Evolutionary conservation across 2,888 invertebrate species (phyloP).

Genomic region (Coenonympha glycerion): DNA sequence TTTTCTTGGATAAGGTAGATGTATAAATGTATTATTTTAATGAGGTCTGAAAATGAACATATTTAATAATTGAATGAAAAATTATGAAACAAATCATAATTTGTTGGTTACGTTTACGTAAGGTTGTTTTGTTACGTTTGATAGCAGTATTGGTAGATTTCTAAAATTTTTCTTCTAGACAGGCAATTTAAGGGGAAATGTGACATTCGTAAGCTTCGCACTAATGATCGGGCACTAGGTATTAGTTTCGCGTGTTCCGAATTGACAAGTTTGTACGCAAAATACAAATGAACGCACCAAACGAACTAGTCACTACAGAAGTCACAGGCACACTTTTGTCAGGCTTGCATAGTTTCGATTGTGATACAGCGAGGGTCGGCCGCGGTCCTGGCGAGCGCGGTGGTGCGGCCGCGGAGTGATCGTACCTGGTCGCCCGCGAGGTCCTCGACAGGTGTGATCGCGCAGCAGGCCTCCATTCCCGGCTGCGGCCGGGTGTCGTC

Average conservation of each 20-base stretch:
- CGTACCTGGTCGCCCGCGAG: constrained; percentile 72
- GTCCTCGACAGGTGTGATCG: constrained; percentile 68
- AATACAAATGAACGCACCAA: constrained; percentile 16
- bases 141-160: too few relatives aligned
- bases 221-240: constrained; percentile 9
- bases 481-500: constrained; percentile 52
- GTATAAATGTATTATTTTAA: too few relatives aligned
- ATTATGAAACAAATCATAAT: too few relatives aligned
- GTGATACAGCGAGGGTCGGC: neutral
- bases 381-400: constrained; percentile 8
- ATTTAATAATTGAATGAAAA: too few relatives aligned
- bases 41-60: too few relatives aligned
- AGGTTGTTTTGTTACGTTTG: too few relatives aligned
- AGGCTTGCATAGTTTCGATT: constrained; percentile 11
- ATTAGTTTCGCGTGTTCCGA: constrained; percentile 13
- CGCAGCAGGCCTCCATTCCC: constrained; percentile 72
- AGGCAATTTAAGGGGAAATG: neutral
- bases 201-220: constrained; percentile 1
- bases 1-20: too few relatives aligned
- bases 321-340: constrained; percentile 18
- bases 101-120: too few relatives aligned
- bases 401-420: constrained; percentile 7
- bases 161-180: too few relatives aligned
- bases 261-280: constrained; percentile 15
- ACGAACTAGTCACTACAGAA: constrained; percentile 17